Percentiles rank a stretch among this genome's conserved stretches.
These are phyloP conservation scores for Aldrovandia affinis DNA, from an alignment of 2,797 vertebrate species.

Conservation along the genomic window DNA sequence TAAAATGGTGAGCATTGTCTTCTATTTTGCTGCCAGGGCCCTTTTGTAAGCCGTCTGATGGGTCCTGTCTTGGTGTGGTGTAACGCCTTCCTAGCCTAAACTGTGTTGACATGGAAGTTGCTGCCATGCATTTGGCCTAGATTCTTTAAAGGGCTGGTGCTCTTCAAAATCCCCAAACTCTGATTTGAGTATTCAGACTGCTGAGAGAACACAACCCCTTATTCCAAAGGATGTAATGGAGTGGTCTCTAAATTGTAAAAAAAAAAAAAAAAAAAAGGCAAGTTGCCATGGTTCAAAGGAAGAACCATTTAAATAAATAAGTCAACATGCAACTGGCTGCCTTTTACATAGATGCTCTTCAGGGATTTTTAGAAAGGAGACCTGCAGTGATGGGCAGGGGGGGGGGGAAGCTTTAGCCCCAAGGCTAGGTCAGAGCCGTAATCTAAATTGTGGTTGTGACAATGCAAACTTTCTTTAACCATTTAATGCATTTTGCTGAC, in stretches of 20 bases:
- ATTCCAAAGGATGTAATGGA: too few relatives aligned
- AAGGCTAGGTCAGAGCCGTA: constrained; percentile 26
- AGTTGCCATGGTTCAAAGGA: too few relatives aligned
- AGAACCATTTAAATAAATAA: too few relatives aligned
- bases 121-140: neutral
- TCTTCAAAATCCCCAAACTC: neutral
- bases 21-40: neutral
- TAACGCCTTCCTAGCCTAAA: neutral
- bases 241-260: too few relatives aligned
- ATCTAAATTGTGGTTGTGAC: constrained; percentile 29
- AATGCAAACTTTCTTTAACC: constrained; percentile 15
- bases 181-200: neutral
- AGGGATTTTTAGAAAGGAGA: too few relatives aligned
- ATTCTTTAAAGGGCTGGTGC: neutral
- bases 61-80: neutral
- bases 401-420: neutral
- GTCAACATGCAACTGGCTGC: too few relatives aligned
- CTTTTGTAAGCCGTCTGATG: neutral
- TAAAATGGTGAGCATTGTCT: neutral
- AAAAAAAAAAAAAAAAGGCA: too few relatives aligned
- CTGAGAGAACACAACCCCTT: neutral
- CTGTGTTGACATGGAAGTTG: neutral
- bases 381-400: neutral
- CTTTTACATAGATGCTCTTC: too few relatives aligned
- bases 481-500: constrained; percentile 36